phyloP scores from a whole-genome alignment of 2,113 vertebrate species.

The Prolemur simus region DNA sequence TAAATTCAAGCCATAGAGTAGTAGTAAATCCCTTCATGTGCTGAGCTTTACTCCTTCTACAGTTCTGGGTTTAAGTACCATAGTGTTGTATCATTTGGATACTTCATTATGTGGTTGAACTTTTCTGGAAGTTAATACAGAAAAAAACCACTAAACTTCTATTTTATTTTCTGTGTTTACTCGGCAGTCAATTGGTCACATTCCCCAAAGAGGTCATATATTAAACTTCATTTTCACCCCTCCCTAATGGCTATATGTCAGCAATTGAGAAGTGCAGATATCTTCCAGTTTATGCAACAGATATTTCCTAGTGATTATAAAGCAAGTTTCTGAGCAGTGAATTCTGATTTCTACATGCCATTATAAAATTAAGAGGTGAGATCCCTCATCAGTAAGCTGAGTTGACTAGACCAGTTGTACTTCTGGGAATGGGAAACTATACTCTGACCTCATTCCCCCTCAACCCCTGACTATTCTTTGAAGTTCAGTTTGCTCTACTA shows the following conservation, averaged over 20 bases:
- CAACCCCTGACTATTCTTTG: background rate
- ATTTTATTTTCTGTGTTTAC: constrained; percentile 18
- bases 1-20: background rate
- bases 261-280: background rate
- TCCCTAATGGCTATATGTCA: background rate
- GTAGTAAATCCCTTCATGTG: background rate
- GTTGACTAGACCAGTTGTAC: background rate
- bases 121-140: background rate
- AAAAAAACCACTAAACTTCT: background rate
- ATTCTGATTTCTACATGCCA: background rate
- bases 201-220: background rate
- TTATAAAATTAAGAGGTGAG: constrained; percentile 33
- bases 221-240: constrained; percentile 9
- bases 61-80: constrained; percentile 8
- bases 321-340: constrained; percentile 8
- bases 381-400: background rate
- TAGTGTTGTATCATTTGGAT: background rate
- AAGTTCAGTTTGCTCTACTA: background rate
- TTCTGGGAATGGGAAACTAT: background rate
- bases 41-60: background rate
- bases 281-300: constrained; percentile 23
- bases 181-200: background rate
- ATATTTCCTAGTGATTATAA: constrained; percentile 38
- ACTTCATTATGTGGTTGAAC: background rate
- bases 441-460: background rate